Evolutionary conservation across 2,888 invertebrate genomes (phyloP), one percentile per base, ranked within the genome.

Genomic region (Dasypogon diadema): DNA sequence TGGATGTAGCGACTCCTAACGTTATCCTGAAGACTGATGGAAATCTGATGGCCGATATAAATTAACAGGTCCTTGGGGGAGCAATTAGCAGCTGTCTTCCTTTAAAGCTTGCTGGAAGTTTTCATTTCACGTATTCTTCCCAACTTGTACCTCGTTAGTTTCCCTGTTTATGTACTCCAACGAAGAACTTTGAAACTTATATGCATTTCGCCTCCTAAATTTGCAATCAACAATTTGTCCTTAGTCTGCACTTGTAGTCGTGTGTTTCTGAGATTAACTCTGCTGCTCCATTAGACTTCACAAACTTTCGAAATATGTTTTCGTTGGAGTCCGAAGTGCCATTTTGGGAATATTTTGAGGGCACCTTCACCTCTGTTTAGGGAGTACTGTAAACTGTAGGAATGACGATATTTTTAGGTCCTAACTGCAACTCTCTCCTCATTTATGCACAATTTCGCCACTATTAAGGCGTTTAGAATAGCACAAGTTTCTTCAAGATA

Each of bases 261-360:
- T 42, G n/a, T 12, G 42, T 6, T 42, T 42, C 60, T 60, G 37
- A 37, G 60, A 60, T 37, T 60, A 60, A 37, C 60, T 18, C 60
- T 60, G 34, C 37, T 60, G 60, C 60, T 37, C 60, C 60, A 60
- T 60, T 60, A 60, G 34, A 60, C 60, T 60, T 60, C 34, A 37
- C 37, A 60, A 60, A 60, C 60, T 60, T 60, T 37, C 16, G 34
- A 21, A 60, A 60, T 37, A 60, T 30, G 60, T 21, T 18, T 8
- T 14, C 16, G 34, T 60, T 12, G 18, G 5, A 12, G 34, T 8
- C 30, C 5, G 14, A 37, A 60, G n/a, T 42, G 3, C 30, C 8
- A 42, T 37, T 60, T 34, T 21, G 37, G 14, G 60, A 37, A 16
- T 60, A 30, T 37, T 21, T 51, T 60, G 21, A 37, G 60, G 34